Percentiles rank a stretch among this genome's conserved stretches.
Conservation (phyloP, 2,797 vertebrate species). For the Clarias laeviceps region DNA sequence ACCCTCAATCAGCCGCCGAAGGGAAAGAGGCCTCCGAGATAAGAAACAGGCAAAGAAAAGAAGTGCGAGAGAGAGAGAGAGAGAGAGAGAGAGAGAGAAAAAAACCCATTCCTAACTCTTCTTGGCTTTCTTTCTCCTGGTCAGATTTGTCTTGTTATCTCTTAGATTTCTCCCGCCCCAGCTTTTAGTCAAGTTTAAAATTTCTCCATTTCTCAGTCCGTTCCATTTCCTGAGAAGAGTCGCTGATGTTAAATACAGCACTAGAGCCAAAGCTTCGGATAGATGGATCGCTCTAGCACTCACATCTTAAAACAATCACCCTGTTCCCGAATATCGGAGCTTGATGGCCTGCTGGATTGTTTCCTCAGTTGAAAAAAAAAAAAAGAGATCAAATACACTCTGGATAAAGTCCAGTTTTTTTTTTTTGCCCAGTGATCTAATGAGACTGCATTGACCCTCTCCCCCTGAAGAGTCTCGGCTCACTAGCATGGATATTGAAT, state of each 20-base stretch:
- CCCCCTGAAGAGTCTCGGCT: conserved; percentile 35
- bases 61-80: conserved; percentile 39
- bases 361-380: not conserved
- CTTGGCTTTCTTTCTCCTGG: conserved; percentile 15
- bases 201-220: not conserved
- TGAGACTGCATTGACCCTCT: conserved; percentile 37
- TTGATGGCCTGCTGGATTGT: not conserved
- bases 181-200: conserved; percentile 29
- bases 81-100: conserved; percentile 19
- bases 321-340: not conserved
- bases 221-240: no score
- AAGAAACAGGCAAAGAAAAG: conserved; percentile 51
- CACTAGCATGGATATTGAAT: conserved; percentile 45
- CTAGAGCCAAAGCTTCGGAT: conserved; percentile 11
- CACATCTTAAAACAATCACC: not conserved
- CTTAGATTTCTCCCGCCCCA: conserved; percentile 2
- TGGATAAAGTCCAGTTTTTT: conserved; percentile 64
- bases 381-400: conserved; percentile 8
- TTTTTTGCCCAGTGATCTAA: conserved; percentile 36
- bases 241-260: not conserved
- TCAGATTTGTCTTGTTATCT: conserved; percentile 46
- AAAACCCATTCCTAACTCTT: conserved; percentile 47
- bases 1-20: conserved; percentile 51
- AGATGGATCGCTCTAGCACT: not conserved
- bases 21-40: conserved; percentile 54